Base-by-base conservation (phyloP, 2,113 vertebrate genomes). In the Excalfactoria chinensis region DNA sequence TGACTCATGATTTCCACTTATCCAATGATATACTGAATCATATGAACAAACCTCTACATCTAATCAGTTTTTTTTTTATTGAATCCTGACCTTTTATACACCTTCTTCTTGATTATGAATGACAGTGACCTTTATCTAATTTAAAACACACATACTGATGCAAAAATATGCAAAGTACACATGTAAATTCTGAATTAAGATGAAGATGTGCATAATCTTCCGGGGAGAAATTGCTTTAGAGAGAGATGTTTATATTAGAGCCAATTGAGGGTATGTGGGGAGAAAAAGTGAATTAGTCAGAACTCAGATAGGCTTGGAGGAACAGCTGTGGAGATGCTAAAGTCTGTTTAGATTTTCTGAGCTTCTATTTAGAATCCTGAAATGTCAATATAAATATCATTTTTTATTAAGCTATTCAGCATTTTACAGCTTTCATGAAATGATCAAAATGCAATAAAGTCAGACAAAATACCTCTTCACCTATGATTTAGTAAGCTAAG, bases 51-150 rank as follows among this genome's bases (percentile, higher is more conserved):
- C 89, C 91, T 97, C 95, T 98, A 97, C 93, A 97, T 96, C 96
- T 98, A 98, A 98, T 98, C 98, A 98, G 91, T 73, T 55, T 95
- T 93, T 92, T 40, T 97, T 97, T 96, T 96, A 98, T 97, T 97
- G 96, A 98, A 97, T 97, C 97, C 96, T 98, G 98, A 98, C 98
- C 98, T 98, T 98, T 98, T 97, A 97, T 98, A 94, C 93, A 97
- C 97, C 95, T 98, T 98, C 97, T 82, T 96, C 97, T 98, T 98
- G 98, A 98, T 98, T 98, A 97, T 98, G 97, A 98, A 98, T 98
- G 97, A 98, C 97, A 97, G 97, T 98, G 98, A 98, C 98, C 98
- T 98, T 98, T 98, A 97, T 97, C 95, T 98, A 98, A 97, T 98
- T 97, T 97, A 97, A 97, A 97, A 96, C 94, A 98, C 97, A 97